Evolutionary conservation across 2,888 invertebrate species (phyloP).

Genomic region (Drosophila planitibia): DNA sequence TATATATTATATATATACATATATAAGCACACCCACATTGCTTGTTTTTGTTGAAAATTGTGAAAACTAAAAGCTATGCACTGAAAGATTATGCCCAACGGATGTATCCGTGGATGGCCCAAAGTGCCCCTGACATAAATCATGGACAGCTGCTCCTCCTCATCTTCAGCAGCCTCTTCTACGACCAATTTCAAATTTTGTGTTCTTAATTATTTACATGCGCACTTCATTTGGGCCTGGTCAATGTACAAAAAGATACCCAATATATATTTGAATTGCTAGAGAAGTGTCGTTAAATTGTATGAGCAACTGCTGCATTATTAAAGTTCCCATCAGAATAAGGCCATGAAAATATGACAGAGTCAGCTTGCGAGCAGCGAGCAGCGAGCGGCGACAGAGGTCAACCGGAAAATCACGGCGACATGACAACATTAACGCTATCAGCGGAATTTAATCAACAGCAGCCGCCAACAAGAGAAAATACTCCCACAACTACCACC

Average conservation of each 20-base stretch:
- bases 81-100: slow-evolving; percentile 15
- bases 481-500: not conserved
- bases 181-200: slow-evolving; percentile 7
- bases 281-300: slow-evolving; percentile 42
- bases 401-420: slow-evolving; percentile 71
- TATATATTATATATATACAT: not conserved
- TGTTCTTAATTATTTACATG: slow-evolving; percentile 65
- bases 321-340: slow-evolving; percentile 68
- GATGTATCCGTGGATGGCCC: slow-evolving; percentile 11
- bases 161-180: not conserved
- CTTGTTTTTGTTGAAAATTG: slow-evolving; percentile 9
- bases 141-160: slow-evolving; percentile 13
- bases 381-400: slow-evolving; percentile 40
- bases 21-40: slow-evolving; percentile 3
- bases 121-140: slow-evolving; percentile 71
- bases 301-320: slow-evolving; percentile 56
- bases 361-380: slow-evolving; percentile 23
- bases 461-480: slow-evolving; percentile 42
- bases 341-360: slow-evolving; percentile 48
- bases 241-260: not conserved
- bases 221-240: slow-evolving; percentile 55
- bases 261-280: not conserved
- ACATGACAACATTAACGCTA: slow-evolving; percentile 65
- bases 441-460: slow-evolving; percentile 77
- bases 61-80: slow-evolving; percentile 34